Conservation (phyloP, 1,140 invertebrate species). For the Meloidogyne chitwoodi region DNA sequence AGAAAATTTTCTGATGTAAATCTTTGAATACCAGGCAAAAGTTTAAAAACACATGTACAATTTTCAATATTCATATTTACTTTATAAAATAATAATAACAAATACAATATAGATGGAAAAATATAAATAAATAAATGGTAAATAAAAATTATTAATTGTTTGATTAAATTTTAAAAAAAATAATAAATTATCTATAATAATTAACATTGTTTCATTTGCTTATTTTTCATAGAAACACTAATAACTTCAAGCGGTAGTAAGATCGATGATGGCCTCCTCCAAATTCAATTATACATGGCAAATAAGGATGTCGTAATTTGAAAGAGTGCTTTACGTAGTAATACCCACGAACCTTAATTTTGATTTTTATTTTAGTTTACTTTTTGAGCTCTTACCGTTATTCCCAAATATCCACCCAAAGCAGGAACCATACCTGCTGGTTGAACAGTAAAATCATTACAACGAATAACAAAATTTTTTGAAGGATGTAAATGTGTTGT, state of each 20-base stretch:
- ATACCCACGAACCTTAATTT: background rate
- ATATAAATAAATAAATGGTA: too few relatives aligned
- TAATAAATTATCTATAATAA: too few relatives aligned
- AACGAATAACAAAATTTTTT: background rate
- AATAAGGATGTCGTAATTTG: background rate
- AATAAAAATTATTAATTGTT: too few relatives aligned
- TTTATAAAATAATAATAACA: too few relatives aligned
- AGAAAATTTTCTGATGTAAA: background rate
- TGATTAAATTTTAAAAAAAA: too few relatives aligned
- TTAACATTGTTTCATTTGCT: too few relatives aligned
- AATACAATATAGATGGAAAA: background rate
- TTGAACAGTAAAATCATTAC: background rate
- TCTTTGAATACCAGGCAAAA: background rate
- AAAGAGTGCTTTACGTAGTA: background rate
- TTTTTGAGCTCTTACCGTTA: background rate
- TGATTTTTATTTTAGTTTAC: background rate
- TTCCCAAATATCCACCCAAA: background rate
- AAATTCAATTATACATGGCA: slow-evolving; percentile 3
- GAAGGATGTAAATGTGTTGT: background rate
- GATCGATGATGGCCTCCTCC: background rate
- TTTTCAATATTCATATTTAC: slow-evolving; percentile 2
- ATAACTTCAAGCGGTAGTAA: background rate
- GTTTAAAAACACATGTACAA: background rate
- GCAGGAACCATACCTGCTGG: background rate
- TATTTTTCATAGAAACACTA: too few relatives aligned